These are phyloP conservation scores for Aphaenogaster rudis DNA, from an alignment of 1,140 invertebrate species.

Conservation along the genomic window DNA sequence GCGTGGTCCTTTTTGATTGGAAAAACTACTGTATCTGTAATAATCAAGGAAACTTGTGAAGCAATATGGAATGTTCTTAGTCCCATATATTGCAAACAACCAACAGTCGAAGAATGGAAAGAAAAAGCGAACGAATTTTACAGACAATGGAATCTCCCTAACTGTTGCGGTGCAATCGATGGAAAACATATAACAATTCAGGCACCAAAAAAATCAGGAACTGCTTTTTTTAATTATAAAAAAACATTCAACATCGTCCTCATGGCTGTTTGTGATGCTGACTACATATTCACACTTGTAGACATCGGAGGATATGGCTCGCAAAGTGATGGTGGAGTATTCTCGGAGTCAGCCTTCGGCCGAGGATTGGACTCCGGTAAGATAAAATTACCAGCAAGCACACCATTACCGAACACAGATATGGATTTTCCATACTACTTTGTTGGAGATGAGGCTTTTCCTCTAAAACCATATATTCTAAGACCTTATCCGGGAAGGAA, in stretches of 20 bases:
- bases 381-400: slow-evolving; percentile 26
- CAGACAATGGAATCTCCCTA: not conserved
- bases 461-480: slow-evolving; percentile 19
- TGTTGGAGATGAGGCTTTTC: slow-evolving; percentile 19
- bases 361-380: not conserved
- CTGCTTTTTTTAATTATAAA: not conserved
- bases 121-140: not conserved
- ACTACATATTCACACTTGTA: not conserved
- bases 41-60: slow-evolving; percentile 10
- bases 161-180: not conserved
- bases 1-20: slow-evolving; percentile 22
- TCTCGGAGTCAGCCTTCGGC: not conserved
- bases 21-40: slow-evolving; percentile 24
- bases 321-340: slow-evolving; percentile 6
- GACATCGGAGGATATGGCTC: not conserved
- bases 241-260: not conserved
- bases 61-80: slow-evolving; percentile 8
- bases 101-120: slow-evolving; percentile 12
- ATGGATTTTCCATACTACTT: slow-evolving; percentile 8
- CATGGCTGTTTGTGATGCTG: not conserved
- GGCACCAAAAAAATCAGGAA: not conserved
- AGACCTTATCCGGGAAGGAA: slow-evolving; percentile 8
- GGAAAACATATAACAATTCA: slow-evolving; percentile 2
- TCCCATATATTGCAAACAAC: slow-evolving; percentile 9
- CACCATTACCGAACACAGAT: slow-evolving; percentile 9